Base-by-base conservation (phyloP, 1,140 invertebrate species). In the Tribolium madens region DNA sequence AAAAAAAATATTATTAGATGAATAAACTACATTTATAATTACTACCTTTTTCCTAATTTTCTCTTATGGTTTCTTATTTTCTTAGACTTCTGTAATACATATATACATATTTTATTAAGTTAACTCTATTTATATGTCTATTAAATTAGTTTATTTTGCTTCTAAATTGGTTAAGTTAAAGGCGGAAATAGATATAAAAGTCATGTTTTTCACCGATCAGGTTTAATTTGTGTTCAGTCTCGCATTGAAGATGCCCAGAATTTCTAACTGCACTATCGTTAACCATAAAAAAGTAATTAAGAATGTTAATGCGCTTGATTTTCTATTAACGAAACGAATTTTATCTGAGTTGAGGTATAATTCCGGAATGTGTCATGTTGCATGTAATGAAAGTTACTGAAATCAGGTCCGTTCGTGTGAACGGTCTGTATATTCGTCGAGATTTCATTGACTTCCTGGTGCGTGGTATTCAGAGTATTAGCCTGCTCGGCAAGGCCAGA, bases 401-500 rank as follows among this genome's bases (percentile, higher is more conserved):
- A 52, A 52, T 52, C 50, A 52, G 50, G 12, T 52, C 17, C 13
- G 36, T 42, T 17, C 52, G 52, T 57, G 52, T 57, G 52, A 57
- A 57, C 18, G 10, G 52, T 57, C 52, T n/a, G 2, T 57, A n/a
- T 26, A 31, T 33, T 18, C 57, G 57, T 10, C 10, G 57, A 31
- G 57, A 33, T 64, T 13, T 64, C 21, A 33, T 69, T 53, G 76
- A 78, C 76, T 78, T 78, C 76, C 76, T 78, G 76, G 76, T 78
- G 76, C 76, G 71, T 68, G 76, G 76, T 78, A 78, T 74, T 74
- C 60, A 64, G 18, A 21, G 53, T 73, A 73, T 77, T 77, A 74
- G 72, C 31, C 33, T n/a, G 12, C 3, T 15, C 36, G 57, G 60
- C 60, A 64, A 64, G 76, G 46, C 53, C 71, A 74, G 26, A 17